Conservation (phyloP, 2,888 invertebrate species). For the Acronicta leporina region DNA sequence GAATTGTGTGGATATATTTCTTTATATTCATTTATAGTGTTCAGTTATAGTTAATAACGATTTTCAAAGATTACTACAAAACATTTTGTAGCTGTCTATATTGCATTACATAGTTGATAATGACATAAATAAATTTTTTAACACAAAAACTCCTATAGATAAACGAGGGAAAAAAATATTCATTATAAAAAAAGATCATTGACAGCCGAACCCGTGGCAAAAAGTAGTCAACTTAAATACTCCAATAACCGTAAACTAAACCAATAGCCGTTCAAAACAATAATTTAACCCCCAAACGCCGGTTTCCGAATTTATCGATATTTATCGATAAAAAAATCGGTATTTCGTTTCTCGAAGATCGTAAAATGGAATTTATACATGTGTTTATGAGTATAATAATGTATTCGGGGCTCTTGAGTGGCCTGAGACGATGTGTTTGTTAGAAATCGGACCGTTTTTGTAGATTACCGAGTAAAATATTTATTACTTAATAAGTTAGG, state of each 20-base stretch:
- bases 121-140: slow-evolving; percentile 3
- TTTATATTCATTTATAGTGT: no score
- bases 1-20: no score
- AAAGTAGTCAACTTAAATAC: slow-evolving; percentile 61
- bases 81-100: background rate
- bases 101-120: slow-evolving; percentile 1
- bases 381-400: slow-evolving; percentile 62
- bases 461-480: slow-evolving; percentile 51
- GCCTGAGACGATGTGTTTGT: slow-evolving; percentile 46
- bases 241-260: slow-evolving; percentile 83
- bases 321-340: slow-evolving; percentile 68
- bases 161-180: slow-evolving; percentile 8
- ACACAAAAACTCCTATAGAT: slow-evolving; percentile 1
- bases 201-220: slow-evolving; percentile 25
- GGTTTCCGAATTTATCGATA: slow-evolving; percentile 66
- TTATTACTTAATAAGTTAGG: slow-evolving; percentile 53
- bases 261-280: slow-evolving; percentile 75
- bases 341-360: slow-evolving; percentile 54
- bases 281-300: slow-evolving; percentile 61
- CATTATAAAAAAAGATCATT: slow-evolving; percentile 8
- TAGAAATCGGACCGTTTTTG: slow-evolving; percentile 43
- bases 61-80: no score
- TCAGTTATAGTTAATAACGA: no score
- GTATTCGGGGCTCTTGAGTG: slow-evolving; percentile 39
- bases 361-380: slow-evolving; percentile 69